Base-by-base conservation (phyloP, 2,797 vertebrate species). In the Lepus townsendii region DNA sequence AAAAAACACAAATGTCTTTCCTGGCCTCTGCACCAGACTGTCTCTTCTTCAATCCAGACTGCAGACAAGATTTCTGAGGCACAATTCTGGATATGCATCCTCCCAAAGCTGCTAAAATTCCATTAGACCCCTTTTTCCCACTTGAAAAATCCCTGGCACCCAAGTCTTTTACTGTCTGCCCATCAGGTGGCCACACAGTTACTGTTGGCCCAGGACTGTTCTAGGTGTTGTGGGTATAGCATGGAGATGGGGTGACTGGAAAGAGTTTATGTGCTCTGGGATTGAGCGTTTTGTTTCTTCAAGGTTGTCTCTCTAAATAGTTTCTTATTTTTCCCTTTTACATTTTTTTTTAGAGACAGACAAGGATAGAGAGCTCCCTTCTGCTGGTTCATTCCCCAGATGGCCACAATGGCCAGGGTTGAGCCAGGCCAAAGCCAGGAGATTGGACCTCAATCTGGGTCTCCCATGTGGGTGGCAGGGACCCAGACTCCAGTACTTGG, bases 241-340 rank as follows among this genome's bases (percentile, higher is more conserved):
- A 8, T 7, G 35, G 9, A 54, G 47, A 54, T 20, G 1, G 0
- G 0, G 27, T 62, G 3, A 69, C 26, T 26, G 20, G 0, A 50
- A 69, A 62, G 10, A 38, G 13, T 14, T 0, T 7, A 4, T 13
- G 20, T 66, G 38, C 5, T 27, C 2, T 35, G 16, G 5, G 7
- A 5, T 1, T 57, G 54, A 20, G 54, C 14, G 17, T 20, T 57
- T 20, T 57, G 16, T 57, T 57, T 57, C 16, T 16, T 57, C 54
- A 57, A 57, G 54, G 54, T 57, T 57, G 14, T 57, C 2, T 57
- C 54, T 17, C 19, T 57, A 16, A 57, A 47, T 47, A 47, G 42
- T 17, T 16, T 57, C 54, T 57, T 57, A 57, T 57, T 16, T 57
- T 57, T 57, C 54, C 54, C 54, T 57, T 57, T 57, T 17, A 57